Conservation (phyloP, 1,140 invertebrate species). For the Cydia fagiglandana region DNA sequence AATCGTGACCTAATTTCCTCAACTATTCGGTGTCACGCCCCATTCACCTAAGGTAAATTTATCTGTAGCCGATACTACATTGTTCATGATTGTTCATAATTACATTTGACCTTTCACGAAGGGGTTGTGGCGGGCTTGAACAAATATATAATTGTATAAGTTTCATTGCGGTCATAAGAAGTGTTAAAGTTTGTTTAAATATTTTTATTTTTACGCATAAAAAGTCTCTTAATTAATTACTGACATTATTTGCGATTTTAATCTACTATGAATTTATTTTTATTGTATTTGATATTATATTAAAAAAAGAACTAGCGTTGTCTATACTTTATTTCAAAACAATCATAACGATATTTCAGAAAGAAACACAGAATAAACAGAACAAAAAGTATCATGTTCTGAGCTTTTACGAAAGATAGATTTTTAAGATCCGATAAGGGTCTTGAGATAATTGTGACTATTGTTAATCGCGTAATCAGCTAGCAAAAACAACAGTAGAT, state of each 20-base stretch:
- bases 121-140: not conserved
- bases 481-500: conserved; percentile 1
- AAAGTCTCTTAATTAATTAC: too few species aligned
- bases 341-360: too few species aligned
- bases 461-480: not conserved
- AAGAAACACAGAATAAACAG: too few species aligned
- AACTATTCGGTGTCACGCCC: too few species aligned
- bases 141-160: too few species aligned
- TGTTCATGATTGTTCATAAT: conserved; percentile 37
- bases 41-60: conserved; percentile 27
- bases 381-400: not conserved
- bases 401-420: not conserved
- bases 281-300: too few species aligned
- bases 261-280: too few species aligned
- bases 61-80: conserved; percentile 38
- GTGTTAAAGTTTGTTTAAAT: not conserved
- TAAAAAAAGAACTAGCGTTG: too few species aligned
- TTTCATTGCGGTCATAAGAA: not conserved
- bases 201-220: not conserved
- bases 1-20: too few species aligned
- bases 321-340: too few species aligned
- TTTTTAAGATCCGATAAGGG: not conserved
- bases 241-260: too few species aligned
- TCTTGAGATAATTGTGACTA: not conserved
- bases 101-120: not conserved